Percentiles rank a stretch among this genome's conserved stretches.
Evolutionary conservation across 2,888 invertebrate genomes (phyloP).

Genomic region (Hyposoter didymator): DNA sequence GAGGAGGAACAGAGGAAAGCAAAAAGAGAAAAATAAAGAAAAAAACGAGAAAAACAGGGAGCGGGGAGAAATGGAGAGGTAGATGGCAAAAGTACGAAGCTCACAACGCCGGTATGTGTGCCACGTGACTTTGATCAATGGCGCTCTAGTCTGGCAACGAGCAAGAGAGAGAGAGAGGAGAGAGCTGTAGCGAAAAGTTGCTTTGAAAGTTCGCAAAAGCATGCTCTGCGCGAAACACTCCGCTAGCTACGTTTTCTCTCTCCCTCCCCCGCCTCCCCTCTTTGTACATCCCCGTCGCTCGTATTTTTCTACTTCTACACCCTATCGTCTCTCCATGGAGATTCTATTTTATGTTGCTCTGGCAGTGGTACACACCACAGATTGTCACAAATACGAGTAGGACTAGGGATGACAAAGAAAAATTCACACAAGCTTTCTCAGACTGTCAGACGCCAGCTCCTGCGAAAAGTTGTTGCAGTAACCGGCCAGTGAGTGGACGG

Average conservation of each 20-base stretch:
- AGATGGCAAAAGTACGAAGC: constrained; percentile 58
- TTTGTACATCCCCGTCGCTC: not conserved
- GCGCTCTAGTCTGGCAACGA: constrained; percentile 54
- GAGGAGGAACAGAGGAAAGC: constrained; percentile 34
- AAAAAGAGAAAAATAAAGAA: constrained; percentile 46
- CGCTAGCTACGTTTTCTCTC: constrained; percentile 47
- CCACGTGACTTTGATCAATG: constrained; percentile 73
- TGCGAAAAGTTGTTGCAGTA: not conserved
- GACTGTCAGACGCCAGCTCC: constrained; percentile 27
- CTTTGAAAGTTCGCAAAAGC: constrained; percentile 69
- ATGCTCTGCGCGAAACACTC: constrained; percentile 54
- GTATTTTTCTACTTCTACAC: constrained; percentile 18
- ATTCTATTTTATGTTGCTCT: constrained; percentile 41
- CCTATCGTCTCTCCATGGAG: constrained; percentile 31
- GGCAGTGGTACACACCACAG: not conserved
- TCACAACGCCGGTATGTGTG: constrained; percentile 60
- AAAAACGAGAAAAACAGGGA: constrained; percentile 7
- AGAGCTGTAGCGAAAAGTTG: constrained; percentile 65
- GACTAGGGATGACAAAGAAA: constrained; percentile 1
- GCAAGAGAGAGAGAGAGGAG: constrained; percentile 4
- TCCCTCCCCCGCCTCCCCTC: constrained; percentile 25
- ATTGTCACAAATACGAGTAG: constrained; percentile 16
- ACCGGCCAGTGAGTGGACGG: not conserved
- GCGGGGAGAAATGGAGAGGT: constrained; percentile 46
- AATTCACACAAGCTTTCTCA: constrained; percentile 3